Base-by-base conservation (phyloP, 1,140 invertebrate genomes). In the Lucilia sericata region DNA sequence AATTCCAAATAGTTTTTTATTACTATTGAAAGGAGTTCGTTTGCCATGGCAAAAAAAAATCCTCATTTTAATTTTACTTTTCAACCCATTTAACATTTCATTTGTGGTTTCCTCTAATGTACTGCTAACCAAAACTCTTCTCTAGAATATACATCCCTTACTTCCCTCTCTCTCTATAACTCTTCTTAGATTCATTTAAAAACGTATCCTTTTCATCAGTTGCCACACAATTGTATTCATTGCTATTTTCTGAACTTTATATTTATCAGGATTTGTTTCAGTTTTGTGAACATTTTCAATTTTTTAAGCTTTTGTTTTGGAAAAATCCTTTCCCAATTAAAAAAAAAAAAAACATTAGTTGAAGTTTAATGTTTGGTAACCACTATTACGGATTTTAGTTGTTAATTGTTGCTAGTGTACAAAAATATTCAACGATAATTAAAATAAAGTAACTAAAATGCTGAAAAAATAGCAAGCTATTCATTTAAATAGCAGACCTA, bases 41-140 rank as follows among this genome's bases (percentile, higher is more conserved):
- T 10, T 7, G 42, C 5, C 42, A 42, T 42, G 12, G 12, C 51
- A 55, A 55, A 55, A 76, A 76, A 30, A 76, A 76, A 47, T 25
- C 25, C 74, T 76, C 34, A 76, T 76, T 76, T 76, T 76, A 14
- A 76, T 76, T 76, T 76, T 76, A 76, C 34, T 76, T 36, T 76
- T 76, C 74, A 76, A 42, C 74, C 74, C 74, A 76, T 76, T 76
- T 42, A 76, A 76, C 74, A 76, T 76, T 76, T 76, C 74, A 76
- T 76, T 76, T 76, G 74, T 76, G 74, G 74, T 76, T 76, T 42
- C 51, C 51, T 55, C 13, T 55, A 55, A 55, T 55, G 51, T 55
- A 55, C 70, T 30, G 9, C n/a, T 30, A 55, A 55, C 25, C 25
- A 42, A 8, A 42, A 8, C 10, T 42, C 42, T 42, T 8, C 42